phyloP scores from a whole-genome alignment of 2,113 vertebrate species.

The Neofelis nebulosa region DNA sequence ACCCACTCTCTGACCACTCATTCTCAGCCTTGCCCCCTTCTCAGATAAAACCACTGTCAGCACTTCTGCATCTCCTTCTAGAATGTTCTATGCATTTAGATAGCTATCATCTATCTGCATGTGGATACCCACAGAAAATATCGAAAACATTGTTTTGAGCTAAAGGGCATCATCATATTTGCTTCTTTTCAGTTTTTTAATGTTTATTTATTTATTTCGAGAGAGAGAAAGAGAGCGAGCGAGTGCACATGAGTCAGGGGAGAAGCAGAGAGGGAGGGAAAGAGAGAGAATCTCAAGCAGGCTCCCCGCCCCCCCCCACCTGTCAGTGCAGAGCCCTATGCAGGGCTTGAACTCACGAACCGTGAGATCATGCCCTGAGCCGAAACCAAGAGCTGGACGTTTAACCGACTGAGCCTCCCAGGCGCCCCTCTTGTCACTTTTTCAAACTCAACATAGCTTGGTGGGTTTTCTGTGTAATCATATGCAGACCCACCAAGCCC shows the following conservation, averaged over 20 bases:
- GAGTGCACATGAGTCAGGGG: background rate
- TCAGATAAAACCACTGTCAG: no score
- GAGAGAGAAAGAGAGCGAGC: background rate
- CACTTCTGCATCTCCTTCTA: background rate
- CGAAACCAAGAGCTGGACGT: background rate
- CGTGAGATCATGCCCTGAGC: background rate
- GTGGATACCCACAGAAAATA: background rate
- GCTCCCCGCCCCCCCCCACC: fast-evolving
- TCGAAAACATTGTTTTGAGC: background rate
- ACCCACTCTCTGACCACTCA: fast-evolving
- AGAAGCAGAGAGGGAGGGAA: background rate
- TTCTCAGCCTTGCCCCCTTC: background rate
- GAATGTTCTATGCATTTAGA: background rate
- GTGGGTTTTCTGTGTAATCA: fast-evolving
- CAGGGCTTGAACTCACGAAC: background rate
- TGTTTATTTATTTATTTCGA: background rate
- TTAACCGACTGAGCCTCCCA: background rate
- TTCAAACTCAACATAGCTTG: fast-evolving
- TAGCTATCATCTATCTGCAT: fast-evolving
- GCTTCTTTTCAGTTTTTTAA: background rate
- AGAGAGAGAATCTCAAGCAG: background rate
- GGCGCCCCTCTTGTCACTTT: background rate
- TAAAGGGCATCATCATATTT: background rate
- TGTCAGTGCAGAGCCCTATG: background rate
- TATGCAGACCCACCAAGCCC: fast-evolving